These are phyloP conservation scores for Drosophila emarginata DNA, from an alignment of 2,888 invertebrate genomes.

Conservation along the genomic window DNA sequence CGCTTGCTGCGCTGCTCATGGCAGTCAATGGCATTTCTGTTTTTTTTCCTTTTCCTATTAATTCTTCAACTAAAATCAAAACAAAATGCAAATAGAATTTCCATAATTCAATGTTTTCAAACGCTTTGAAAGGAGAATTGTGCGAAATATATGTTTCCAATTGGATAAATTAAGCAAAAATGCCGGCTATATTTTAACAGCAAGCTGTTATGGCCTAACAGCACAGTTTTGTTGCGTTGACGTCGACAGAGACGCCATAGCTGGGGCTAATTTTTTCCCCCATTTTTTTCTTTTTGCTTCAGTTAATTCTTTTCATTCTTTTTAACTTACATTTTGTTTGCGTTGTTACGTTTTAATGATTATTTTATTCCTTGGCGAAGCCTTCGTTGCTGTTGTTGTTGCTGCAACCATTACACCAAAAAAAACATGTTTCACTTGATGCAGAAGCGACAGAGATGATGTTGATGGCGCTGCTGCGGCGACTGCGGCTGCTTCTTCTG, in stretches of 20 bases:
- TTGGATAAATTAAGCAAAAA: slow-evolving; percentile 22
- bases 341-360: slow-evolving; percentile 26
- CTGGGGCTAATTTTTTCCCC: neutral
- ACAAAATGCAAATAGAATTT: neutral
- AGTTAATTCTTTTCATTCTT: neutral
- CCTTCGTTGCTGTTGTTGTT: slow-evolving; percentile 24
- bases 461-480: slow-evolving; percentile 35
- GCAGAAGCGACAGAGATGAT: slow-evolving; percentile 33
- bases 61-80: slow-evolving; percentile 1
- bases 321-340: slow-evolving; percentile 9
- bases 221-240: slow-evolving; percentile 41
- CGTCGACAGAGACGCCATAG: slow-evolving; percentile 47
- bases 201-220: slow-evolving; percentile 18
- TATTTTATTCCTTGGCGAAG: slow-evolving; percentile 26
- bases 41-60: neutral
- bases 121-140: neutral
- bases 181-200: slow-evolving; percentile 42
- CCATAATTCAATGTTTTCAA: neutral
- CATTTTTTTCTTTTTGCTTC: neutral
- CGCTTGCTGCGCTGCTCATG: slow-evolving; percentile 6
- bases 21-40: slow-evolving; percentile 5
- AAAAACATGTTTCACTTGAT: slow-evolving; percentile 71
- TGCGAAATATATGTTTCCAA: slow-evolving; percentile 3
- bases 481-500: slow-evolving; percentile 39
- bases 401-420: slow-evolving; percentile 29